Evolutionary conservation across 2,888 invertebrate genomes (phyloP).

Genomic region (Cheilosia vernalis): DNA sequence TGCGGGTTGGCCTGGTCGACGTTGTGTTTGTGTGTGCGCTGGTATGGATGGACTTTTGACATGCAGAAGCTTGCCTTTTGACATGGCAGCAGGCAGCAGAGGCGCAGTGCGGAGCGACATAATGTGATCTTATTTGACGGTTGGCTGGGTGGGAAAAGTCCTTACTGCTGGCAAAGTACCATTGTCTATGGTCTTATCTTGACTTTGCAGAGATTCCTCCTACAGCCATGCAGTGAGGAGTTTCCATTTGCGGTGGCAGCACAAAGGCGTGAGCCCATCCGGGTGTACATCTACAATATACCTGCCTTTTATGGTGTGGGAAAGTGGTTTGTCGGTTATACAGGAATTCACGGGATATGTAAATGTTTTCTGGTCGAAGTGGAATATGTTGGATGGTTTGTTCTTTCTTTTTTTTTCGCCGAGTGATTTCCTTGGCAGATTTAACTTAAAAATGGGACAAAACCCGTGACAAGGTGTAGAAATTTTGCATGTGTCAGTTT

Average conservation of each 20-base stretch:
- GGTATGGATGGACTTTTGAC: conserved; percentile 61
- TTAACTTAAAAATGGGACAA: conserved; percentile 22
- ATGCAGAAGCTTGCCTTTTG: conserved; percentile 59
- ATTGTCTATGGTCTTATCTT: conserved; percentile 72
- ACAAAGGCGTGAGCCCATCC: conserved; percentile 37
- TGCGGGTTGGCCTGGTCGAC: conserved; percentile 25
- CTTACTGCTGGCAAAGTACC: conserved; percentile 54
- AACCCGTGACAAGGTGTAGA: conserved; percentile 53
- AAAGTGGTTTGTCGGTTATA: conserved; percentile 34
- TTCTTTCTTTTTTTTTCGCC: conserved; percentile 5
- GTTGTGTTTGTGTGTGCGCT: conserved; percentile 6
- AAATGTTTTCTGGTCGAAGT: conserved; percentile 64
- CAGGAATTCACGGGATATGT: conserved; percentile 58
- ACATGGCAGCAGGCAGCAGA: conserved; percentile 31
- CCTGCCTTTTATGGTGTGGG: conserved; percentile 9
- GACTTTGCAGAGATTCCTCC: conserved; percentile 73
- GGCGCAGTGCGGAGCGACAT: conserved; percentile 19
- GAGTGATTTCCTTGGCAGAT: conserved; percentile 21
- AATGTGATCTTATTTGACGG: conserved; percentile 75
- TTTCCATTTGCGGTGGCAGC: conserved; percentile 17
- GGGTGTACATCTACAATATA: too few species aligned
- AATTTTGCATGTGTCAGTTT: conserved; percentile 36
- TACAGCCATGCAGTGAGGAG: conserved; percentile 44
- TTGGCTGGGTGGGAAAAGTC: conserved; percentile 74
- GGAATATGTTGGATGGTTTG: conserved; percentile 47